Conservation (phyloP, 2,888 invertebrate species). For the Amphimallon solstitiale region DNA sequence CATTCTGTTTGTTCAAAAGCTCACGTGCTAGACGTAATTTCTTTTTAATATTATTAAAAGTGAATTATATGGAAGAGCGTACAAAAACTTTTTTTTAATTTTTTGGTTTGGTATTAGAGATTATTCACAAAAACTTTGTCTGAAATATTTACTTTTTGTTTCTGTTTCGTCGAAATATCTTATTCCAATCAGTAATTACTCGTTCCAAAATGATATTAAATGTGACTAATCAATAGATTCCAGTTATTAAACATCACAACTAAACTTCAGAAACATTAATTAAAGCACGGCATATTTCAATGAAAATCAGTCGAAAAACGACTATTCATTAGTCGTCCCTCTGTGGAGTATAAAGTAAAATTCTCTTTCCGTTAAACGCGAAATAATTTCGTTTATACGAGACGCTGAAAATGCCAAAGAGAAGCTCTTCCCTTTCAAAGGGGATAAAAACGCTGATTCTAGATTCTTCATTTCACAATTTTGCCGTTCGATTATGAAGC, state of each 20-base stretch:
- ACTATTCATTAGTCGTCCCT: background rate
- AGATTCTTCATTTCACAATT: background rate
- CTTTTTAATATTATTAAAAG: no score
- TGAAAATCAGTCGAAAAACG: background rate
- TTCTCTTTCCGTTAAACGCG: background rate
- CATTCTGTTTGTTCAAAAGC: no score
- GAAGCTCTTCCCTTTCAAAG: background rate
- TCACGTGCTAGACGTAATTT: no score
- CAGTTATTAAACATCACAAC: background rate
- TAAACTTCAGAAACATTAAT: constrained; percentile 1
- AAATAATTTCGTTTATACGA: background rate
- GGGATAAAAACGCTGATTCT: background rate
- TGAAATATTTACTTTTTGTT: no score
- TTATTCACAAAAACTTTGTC: no score
- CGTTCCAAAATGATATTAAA: background rate
- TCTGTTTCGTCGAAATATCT: no score
- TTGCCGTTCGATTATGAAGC: background rate
- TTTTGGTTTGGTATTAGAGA: no score
- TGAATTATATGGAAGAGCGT: no score
- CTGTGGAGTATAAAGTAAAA: background rate
- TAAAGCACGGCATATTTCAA: background rate
- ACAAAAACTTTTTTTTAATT: no score
- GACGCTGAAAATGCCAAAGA: background rate
- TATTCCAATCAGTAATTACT: no score
- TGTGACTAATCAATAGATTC: background rate